These are phyloP conservation scores for Xyrichtys novacula DNA, from an alignment of 2,797 vertebrate species.

Conservation along the genomic window DNA sequence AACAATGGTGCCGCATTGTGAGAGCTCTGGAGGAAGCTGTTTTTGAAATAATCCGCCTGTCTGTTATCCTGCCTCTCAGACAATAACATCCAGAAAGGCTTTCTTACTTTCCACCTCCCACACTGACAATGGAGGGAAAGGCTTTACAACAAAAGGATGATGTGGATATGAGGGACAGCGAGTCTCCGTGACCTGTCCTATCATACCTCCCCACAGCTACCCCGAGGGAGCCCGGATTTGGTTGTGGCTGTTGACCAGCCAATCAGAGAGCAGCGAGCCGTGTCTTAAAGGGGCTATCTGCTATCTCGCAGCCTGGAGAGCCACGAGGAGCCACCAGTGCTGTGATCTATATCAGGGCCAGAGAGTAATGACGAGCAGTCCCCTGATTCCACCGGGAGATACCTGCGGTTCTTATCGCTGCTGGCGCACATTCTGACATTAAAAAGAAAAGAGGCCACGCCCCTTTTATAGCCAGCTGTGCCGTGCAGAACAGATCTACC, in stretches of 20 bases:
- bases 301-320: conserved; percentile 74
- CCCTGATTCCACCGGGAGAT: conserved; percentile 76
- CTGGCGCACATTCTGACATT: conserved; percentile 77
- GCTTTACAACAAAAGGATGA: conserved; percentile 71
- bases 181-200: conserved; percentile 68
- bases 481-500: conserved; percentile 17
- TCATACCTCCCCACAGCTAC: conserved; percentile 52
- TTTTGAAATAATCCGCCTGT: conserved; percentile 78
- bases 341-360: conserved; percentile 79
- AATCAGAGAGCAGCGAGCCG: conserved; percentile 74
- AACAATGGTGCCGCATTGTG: conserved; percentile 76
- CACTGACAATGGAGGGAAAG: conserved; percentile 70
- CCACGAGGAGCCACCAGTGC: conserved; percentile 62
- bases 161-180: conserved; percentile 67
- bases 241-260: conserved; percentile 77
- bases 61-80: conserved; percentile 80
- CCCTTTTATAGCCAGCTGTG: conserved; percentile 42
- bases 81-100: conserved; percentile 77
- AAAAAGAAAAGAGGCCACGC: conserved; percentile 66
- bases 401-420: conserved; percentile 75
- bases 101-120: conserved; percentile 68
- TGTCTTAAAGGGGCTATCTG: conserved; percentile 78
- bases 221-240: conserved; percentile 67
- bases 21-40: conserved; percentile 73
- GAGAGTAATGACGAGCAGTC: conserved; percentile 79